Conservation (phyloP, 2,113 vertebrate genomes). For the Ptilorrhoa leucosticta region DNA sequence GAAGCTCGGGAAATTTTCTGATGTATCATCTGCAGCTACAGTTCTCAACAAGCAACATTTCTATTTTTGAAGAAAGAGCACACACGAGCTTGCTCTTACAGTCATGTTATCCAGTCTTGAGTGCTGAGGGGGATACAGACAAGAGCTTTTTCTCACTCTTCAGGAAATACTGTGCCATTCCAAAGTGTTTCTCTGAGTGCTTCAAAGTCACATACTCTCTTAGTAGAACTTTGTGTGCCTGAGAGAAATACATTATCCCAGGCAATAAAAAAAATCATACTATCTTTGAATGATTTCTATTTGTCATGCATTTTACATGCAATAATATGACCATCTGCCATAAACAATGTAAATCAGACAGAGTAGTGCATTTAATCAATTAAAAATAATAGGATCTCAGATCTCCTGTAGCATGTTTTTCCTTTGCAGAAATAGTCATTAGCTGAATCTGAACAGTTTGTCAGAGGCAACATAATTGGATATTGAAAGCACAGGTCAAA, state of each 20-base stretch:
- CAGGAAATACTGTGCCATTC: not conserved
- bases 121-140: not conserved
- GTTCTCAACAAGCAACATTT: not conserved
- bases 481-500: not conserved
- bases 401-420: not conserved
- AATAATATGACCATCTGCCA: not conserved
- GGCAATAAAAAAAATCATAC: not conserved
- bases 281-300: not conserved
- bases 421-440: not conserved
- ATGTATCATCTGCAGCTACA: conserved; percentile 13
- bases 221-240: not conserved
- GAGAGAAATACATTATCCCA: not conserved
- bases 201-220: not conserved
- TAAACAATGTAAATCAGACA: not conserved
- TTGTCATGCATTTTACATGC: not conserved
- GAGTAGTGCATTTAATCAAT: not conserved
- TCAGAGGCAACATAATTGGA: not conserved
- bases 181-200: not conserved
- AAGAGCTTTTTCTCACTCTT: not conserved
- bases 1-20: conserved; percentile 30
- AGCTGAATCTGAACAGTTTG: not conserved
- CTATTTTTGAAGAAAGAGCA: not conserved
- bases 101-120: not conserved
- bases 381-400: not conserved
- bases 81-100: not conserved